Evolutionary conservation across 64 coral and sea anemone genomes (phyloP).

Genomic region (Montipora efflorescens): DNA sequence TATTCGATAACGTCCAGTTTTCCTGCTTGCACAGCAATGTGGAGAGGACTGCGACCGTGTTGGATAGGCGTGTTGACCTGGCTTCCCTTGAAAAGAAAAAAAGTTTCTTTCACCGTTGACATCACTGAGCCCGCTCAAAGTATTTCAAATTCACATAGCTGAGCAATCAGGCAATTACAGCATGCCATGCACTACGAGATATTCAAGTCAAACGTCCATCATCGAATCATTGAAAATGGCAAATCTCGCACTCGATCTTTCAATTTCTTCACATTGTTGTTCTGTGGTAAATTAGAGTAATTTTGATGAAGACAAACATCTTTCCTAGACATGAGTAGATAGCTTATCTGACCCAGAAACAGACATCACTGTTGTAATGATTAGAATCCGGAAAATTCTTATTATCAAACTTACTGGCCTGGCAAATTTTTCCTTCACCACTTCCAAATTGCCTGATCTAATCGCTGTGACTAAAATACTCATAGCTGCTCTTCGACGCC

Average conservation of each 20-base stretch:
- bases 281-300: too few species aligned
- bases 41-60: conserved; percentile 49
- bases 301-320: neutral
- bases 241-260: neutral
- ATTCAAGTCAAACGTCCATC: too few species aligned
- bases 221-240: neutral
- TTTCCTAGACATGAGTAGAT: neutral
- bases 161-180: neutral
- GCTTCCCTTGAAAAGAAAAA: conserved; percentile 43
- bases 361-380: neutral
- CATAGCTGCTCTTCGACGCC: neutral
- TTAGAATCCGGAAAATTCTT: neutral
- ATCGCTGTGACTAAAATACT: conserved; percentile 37
- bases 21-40: conserved; percentile 44
- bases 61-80: conserved; percentile 62
- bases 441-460: conserved; percentile 40
- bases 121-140: neutral
- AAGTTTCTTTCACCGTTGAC: neutral
- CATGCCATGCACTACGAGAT: neutral
- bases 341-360: neutral
- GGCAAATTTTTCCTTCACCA: conserved; percentile 38
- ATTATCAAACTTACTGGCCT: conserved; percentile 17
- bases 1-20: conserved; percentile 38
- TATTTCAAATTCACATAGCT: conserved; percentile 4
- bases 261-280: too few species aligned